These are phyloP conservation scores for Tipula vernalis DNA, from an alignment of 2,888 invertebrate genomes.

Conservation along the genomic window DNA sequence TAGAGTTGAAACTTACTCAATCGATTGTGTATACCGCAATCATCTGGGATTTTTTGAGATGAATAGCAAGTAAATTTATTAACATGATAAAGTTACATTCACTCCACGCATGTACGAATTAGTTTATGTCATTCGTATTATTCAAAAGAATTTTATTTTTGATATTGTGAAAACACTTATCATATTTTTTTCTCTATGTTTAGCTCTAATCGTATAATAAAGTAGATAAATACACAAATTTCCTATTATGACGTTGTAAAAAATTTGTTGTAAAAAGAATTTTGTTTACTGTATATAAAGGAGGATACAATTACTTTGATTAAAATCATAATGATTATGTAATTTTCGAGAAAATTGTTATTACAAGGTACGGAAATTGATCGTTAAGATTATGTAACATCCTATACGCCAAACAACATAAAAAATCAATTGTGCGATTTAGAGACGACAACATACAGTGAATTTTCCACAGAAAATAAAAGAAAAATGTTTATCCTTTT, in stretches of 20 bases:
- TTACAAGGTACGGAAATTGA: background rate
- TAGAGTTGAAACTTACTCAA: background rate
- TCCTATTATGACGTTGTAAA: background rate
- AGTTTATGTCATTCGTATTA: background rate
- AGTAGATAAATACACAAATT: background rate
- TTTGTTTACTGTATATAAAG: background rate
- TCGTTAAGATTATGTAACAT: background rate
- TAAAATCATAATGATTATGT: constrained; percentile 4
- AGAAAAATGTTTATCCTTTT: background rate
- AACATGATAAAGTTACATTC: background rate
- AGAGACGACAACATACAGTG: background rate
- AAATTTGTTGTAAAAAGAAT: background rate
- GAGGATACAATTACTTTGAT: background rate
- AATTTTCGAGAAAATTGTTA: background rate
- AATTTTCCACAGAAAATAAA: background rate
- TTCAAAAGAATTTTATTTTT: background rate
- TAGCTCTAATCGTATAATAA: background rate
- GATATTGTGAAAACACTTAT: background rate
- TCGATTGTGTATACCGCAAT: background rate
- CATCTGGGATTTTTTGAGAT: background rate
- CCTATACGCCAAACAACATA: background rate
- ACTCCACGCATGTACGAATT: background rate
- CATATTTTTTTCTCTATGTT: background rate
- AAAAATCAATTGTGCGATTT: background rate
- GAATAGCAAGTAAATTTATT: background rate